Base-by-base conservation (phyloP, 1,140 invertebrate species). In the Orius insidiosus region DNA sequence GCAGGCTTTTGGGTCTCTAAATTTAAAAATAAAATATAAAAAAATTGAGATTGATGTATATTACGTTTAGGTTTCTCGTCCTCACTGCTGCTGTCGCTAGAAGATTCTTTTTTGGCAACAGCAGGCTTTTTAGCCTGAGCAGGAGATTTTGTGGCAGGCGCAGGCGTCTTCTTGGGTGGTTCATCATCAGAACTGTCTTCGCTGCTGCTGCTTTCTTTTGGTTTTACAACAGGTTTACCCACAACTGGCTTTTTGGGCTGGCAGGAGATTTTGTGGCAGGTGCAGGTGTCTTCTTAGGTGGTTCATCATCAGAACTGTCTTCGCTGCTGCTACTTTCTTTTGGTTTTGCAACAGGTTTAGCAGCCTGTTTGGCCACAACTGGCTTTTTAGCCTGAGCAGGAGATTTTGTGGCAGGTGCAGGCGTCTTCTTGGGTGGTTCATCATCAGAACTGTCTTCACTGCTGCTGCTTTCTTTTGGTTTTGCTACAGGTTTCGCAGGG, bases 111-210 rank as follows among this genome's bases (percentile, higher is more conserved):
- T n/a, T n/a, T n/a, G n/a, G n/a, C n/a, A n/a, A n/a, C n/a, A n/a
- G n/a, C n/a, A n/a, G n/a, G n/a, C n/a, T n/a, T n/a, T 35, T 35
- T 2, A 32, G 45, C 45, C 6, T n/a, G 16, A 16, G 37, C 38
- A 30, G 39, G 47, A 19, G 39, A 58, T 18, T 58, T 53, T n/a
- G n/a, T n/a, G n/a, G n/a, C n/a, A n/a, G n/a, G n/a, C n/a, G n/a
- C n/a, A n/a, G n/a, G n/a, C n/a, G n/a, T n/a, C n/a, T n/a, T n/a
- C n/a, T n/a, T n/a, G n/a, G n/a, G n/a, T n/a, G n/a, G n/a, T 14
- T 60, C 57, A 31, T 62, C 55, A 10, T 57, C 19, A 42, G 11
- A 56, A 54, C 68, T 66, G 43, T 56, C 49, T 30, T 56, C 49
- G 36, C 60, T 49, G 54, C 59, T 45, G 64, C 61, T 18, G 56